Conservation (phyloP, 2,797 vertebrate genomes). For the Channa striata region DNA sequence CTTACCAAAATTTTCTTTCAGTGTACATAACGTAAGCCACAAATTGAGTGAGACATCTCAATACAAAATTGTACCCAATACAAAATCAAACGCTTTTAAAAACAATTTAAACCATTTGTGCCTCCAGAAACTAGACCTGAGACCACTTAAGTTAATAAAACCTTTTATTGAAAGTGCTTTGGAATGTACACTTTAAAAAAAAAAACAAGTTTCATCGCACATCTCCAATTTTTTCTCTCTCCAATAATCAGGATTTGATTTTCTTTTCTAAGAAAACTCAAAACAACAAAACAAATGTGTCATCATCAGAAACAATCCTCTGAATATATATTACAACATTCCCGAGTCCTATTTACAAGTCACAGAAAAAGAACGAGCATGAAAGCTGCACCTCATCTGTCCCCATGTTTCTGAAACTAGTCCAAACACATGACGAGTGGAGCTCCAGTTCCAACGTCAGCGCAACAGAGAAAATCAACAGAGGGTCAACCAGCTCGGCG, state of each 20-base stretch:
- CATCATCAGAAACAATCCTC: slow-evolving; percentile 53
- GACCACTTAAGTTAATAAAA: slow-evolving; percentile 67
- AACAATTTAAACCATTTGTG: no score
- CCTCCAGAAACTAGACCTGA: background rate
- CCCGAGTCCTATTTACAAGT: slow-evolving; percentile 80
- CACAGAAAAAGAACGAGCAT: slow-evolving; percentile 73
- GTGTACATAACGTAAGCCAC: no score
- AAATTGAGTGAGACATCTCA: background rate
- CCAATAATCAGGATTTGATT: slow-evolving; percentile 50
- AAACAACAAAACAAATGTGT: slow-evolving; percentile 41
- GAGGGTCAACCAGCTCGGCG: slow-evolving; percentile 7
- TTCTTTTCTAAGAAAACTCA: slow-evolving; percentile 46
- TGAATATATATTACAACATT: slow-evolving; percentile 73
- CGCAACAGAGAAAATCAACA: slow-evolving; percentile 43
- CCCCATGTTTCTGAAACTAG: slow-evolving; percentile 30
- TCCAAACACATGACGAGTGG: slow-evolving; percentile 32
- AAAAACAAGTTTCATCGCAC: slow-evolving; percentile 15
- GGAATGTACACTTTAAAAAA: slow-evolving; percentile 76
- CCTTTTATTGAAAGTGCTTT: slow-evolving; percentile 83
- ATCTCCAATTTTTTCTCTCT: slow-evolving; percentile 34
- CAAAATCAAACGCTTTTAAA: no score
- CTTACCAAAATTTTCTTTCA: no score
- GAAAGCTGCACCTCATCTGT: slow-evolving; percentile 36
- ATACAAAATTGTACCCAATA: background rate
- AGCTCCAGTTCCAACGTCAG: slow-evolving; percentile 41